Percentiles rank a stretch among this genome's conserved stretches.
Conservation (phyloP, 2,888 invertebrate species). For the Copidosoma aretas region DNA sequence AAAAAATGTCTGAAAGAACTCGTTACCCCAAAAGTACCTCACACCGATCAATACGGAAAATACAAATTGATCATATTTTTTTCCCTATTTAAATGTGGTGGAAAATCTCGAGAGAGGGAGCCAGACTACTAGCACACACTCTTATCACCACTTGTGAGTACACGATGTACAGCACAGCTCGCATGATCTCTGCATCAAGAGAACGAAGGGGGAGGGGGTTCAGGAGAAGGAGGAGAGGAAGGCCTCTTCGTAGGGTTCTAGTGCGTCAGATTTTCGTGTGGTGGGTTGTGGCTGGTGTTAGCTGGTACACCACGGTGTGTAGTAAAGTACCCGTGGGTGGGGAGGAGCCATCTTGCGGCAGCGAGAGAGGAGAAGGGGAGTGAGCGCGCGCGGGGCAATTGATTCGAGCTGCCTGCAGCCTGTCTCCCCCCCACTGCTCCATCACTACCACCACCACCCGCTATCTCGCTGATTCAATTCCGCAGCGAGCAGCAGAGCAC, state of each 20-base stretch:
- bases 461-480: constrained; percentile 55
- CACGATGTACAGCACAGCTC: no score
- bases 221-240: constrained; percentile 5
- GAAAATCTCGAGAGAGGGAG: no score
- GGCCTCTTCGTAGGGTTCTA: no score
- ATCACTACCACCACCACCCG: constrained; percentile 7
- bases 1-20: background rate
- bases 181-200: no score
- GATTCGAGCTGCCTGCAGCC: constrained; percentile 15
- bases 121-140: no score
- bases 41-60: constrained; percentile 37
- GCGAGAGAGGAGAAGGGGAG: constrained; percentile 45
- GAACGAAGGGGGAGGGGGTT: background rate
- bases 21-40: background rate
- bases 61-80: constrained; percentile 39
- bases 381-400: constrained; percentile 36
- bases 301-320: background rate
- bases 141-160: no score
- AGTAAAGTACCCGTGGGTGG: constrained; percentile 47
- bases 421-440: background rate
- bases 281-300: no score
- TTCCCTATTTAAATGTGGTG: no score
- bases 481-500: constrained; percentile 33
- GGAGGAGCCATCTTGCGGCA: constrained; percentile 63
- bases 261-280: no score